Conservation (phyloP, 2,888 invertebrate genomes). For the Drosophila nigritarsus region DNA sequence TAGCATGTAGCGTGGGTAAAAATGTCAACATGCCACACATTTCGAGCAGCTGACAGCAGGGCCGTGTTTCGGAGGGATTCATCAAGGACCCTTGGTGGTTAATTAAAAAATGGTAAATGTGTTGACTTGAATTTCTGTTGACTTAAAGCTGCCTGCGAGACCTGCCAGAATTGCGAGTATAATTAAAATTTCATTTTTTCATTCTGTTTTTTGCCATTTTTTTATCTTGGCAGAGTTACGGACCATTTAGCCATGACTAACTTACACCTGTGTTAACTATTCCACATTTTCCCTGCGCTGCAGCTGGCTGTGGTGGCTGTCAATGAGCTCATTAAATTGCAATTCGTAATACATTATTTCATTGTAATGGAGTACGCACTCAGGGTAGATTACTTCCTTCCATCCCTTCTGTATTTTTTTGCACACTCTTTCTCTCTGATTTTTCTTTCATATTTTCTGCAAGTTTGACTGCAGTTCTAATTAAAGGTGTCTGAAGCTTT, state of each 20-base stretch:
- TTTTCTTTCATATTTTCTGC: conserved; percentile 2
- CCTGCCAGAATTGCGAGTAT: conserved; percentile 24
- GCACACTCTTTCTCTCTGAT: conserved; percentile 13
- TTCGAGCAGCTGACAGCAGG: conserved; percentile 54
- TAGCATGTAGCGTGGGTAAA: conserved; percentile 54
- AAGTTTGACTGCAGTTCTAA: conserved; percentile 51
- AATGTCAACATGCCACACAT: conserved; percentile 74
- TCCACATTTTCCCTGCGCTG: conserved; percentile 3
- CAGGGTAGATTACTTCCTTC: conserved; percentile 47
- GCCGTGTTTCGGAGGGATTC: conserved; percentile 16
- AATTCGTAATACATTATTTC: conserved; percentile 58
- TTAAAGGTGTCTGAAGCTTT: conserved; percentile 63
- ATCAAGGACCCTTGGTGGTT: conserved; percentile 62
- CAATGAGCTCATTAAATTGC: conserved; percentile 79
- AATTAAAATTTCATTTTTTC: conserved; percentile 62
- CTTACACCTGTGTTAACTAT: conserved; percentile 28
- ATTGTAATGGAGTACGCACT: conserved; percentile 57
- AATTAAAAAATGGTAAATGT: conserved; percentile 68
- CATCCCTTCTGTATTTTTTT: conserved; percentile 7
- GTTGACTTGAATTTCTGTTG: conserved; percentile 38
- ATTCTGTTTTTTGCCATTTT: conserved; percentile 19
- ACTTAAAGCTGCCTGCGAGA: conserved; percentile 20
- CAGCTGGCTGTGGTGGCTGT: conserved; percentile 47
- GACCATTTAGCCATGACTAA: conserved; percentile 60
- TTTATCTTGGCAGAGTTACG: conserved; percentile 50